Base-by-base conservation (phyloP, 2,888 invertebrate genomes). In the Deilephila porcellus region DNA sequence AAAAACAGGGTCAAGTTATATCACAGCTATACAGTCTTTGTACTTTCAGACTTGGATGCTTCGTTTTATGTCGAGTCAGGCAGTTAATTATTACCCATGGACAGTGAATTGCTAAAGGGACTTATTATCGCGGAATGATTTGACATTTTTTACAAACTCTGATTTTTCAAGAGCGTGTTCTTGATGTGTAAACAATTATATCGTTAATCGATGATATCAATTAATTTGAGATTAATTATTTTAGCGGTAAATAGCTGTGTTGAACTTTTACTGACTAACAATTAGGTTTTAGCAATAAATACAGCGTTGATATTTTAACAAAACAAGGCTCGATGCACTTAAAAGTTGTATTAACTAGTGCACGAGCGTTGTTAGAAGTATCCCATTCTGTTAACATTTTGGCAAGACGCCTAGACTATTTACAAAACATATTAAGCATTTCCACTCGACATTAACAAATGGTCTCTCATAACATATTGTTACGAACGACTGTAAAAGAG, bases 11-110 rank as follows among this genome's bases (percentile, higher is more conserved):
- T 77, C 77, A 78, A 81, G 78, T 81, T 82, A 77, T 80, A 81
- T 81, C 74, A 75, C 74, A 78, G 77, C 78, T 85, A 74, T 80
- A 82, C 82, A 86, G 84, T 83, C 83, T 86, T 83, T 80, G 78
- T 83, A 85, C 81, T 86, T 85, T 79, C 82, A 84, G 80, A 78
- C 80, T 80, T 78, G 80, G 79, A 81, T 85, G 78, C 82, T 85
- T 82, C 79, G 78, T 85, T 88, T 91, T 90, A 78, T 88, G 92
- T 89, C 83, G 90, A 92, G 93, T 93, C 93, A 93, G 91, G 83
- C 85, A 86, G 91, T 91, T 93, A 92, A 93, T 93, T 93, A 93
- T 91, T 91, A 90, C 86, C 86, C 83, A 85, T 88, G 87, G 89
- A 91, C 90, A 91, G 91, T 92, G 91, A 93, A 85, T 91, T 88